Percentiles rank a stretch among this genome's conserved stretches.
These are phyloP conservation scores for Stichopus chloronotus DNA, from an alignment of 35 echinoderm and acorn worm species.

Conservation along the genomic window DNA sequence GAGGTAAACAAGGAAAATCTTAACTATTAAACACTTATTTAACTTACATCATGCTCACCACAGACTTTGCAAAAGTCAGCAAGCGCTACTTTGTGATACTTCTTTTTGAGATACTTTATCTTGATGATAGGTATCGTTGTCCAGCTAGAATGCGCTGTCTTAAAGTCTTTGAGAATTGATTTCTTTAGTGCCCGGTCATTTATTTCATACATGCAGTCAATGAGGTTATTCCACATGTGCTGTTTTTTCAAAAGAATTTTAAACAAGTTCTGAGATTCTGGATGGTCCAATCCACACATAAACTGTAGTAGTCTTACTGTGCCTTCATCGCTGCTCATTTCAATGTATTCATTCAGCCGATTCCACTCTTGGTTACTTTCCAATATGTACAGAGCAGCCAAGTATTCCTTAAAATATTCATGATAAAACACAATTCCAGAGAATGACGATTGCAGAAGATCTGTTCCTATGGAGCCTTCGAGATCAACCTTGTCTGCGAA, in stretches of 20 bases:
- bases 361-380: neutral
- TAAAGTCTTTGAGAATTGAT: neutral
- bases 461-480: too few relatives aligned
- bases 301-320: constrained; percentile 29
- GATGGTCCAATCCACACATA: constrained; percentile 12
- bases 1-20: neutral
- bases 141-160: neutral
- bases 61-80: neutral
- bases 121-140: neutral
- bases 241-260: neutral
- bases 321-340: neutral
- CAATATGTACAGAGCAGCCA: neutral
- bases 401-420: constrained; percentile 28
- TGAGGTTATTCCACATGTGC: constrained; percentile 33
- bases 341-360: neutral
- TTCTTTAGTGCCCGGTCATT: neutral
- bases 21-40: too few relatives aligned
- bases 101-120: neutral
- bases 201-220: constrained; percentile 21
- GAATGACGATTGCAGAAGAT: constrained; percentile 3
- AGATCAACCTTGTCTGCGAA: neutral
- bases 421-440: constrained; percentile 20
- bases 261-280: neutral
- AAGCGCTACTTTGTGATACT: neutral
- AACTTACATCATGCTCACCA: neutral